Conservation (phyloP, 1,140 invertebrate species). For the Lepidurus apus region DNA sequence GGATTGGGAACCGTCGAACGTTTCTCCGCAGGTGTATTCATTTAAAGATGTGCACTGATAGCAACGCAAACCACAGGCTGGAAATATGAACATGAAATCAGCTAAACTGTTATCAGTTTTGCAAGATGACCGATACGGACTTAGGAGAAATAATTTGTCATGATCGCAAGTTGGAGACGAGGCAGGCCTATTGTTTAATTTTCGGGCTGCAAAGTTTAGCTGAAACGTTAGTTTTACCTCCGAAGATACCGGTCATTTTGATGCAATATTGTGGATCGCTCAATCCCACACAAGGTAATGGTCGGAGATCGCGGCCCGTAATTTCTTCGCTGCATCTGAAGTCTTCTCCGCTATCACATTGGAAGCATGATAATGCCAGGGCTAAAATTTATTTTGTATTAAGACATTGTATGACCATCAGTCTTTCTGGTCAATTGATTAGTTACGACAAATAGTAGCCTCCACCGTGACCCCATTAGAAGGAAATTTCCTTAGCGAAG, state of each 20-base stretch:
- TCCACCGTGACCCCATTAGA: neutral
- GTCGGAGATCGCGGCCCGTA: slow-evolving; percentile 30
- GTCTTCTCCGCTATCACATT: slow-evolving; percentile 33
- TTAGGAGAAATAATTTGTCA: neutral
- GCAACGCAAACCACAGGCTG: slow-evolving; percentile 64
- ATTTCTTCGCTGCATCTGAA: slow-evolving; percentile 34
- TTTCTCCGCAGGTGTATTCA: slow-evolving; percentile 81
- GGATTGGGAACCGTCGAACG: slow-evolving; percentile 57
- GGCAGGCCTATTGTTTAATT: slow-evolving; percentile 17
- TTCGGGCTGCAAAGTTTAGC: neutral
- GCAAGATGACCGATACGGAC: neutral
- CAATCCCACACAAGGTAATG: slow-evolving; percentile 33
- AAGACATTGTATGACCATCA: slow-evolving; percentile 12
- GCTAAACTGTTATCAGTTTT: neutral
- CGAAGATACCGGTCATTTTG: slow-evolving; percentile 36
- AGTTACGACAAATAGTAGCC: neutral
- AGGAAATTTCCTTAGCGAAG: too few relatives aligned
- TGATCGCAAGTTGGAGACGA: neutral
- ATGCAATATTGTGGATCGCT: slow-evolving; percentile 34
- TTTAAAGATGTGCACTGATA: slow-evolving; percentile 84
- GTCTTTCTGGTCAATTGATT: slow-evolving; percentile 27
- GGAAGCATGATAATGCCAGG: slow-evolving; percentile 30
- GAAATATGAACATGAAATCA: slow-evolving; percentile 26
- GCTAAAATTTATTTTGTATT: slow-evolving; percentile 26
- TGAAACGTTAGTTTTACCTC: slow-evolving; percentile 27